Conservation (phyloP, 2,797 vertebrate genomes). For the Bradypus variegatus region DNA sequence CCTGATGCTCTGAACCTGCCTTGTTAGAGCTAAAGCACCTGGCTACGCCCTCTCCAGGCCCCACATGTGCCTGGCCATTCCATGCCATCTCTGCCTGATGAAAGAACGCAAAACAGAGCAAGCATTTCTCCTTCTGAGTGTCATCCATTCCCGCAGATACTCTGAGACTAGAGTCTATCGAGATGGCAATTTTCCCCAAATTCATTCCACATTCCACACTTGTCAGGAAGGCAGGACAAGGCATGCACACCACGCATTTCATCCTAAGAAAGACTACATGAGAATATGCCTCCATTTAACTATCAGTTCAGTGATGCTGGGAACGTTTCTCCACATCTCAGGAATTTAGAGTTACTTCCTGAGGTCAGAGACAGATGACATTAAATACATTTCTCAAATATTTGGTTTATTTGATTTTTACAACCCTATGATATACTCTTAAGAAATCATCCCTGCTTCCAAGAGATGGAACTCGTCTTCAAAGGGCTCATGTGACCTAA, state of each 20-base stretch:
- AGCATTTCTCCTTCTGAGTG: neutral
- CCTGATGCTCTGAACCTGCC: too few species aligned
- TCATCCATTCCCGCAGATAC: neutral
- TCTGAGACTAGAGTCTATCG: fast-evolving
- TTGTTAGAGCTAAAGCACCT: too few species aligned
- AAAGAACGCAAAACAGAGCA: neutral
- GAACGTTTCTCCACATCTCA: conserved; percentile 9
- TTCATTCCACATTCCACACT: neutral
- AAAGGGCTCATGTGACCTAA: neutral
- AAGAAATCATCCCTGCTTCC: neutral
- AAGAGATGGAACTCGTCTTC: neutral
- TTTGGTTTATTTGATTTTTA: conserved; percentile 33
- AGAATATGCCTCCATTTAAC: neutral
- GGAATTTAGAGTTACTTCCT: conserved; percentile 41
- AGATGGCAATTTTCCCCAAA: neutral
- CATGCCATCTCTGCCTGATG: neutral
- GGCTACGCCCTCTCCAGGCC: too few species aligned
- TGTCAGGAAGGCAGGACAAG: neutral
- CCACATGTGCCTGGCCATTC: neutral
- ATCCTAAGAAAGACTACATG: neutral
- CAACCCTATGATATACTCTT: neutral
- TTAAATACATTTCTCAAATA: conserved; percentile 49
- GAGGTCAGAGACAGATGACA: conserved; percentile 23
- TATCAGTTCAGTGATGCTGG: neutral
- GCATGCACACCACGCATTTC: neutral